Conservation (phyloP, 1,140 invertebrate species). For the Myzus persicae region DNA sequence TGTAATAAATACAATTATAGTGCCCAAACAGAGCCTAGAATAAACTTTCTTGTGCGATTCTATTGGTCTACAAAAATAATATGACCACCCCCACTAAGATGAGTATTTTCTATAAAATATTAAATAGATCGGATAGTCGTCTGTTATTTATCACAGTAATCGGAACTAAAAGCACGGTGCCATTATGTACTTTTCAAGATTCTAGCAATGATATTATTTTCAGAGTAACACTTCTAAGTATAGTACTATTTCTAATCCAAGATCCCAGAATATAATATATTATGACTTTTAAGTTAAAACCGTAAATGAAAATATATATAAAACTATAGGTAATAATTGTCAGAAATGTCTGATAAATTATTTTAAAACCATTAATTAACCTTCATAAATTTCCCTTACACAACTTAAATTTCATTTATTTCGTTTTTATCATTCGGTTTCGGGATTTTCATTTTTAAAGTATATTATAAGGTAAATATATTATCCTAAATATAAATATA, state of each 20-base stretch:
- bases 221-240: neutral
- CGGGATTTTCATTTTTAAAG: too few relatives aligned
- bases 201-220: neutral
- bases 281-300: neutral
- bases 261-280: neutral
- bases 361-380: too few relatives aligned
- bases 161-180: neutral
- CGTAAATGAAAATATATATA: too few relatives aligned
- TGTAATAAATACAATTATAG: neutral
- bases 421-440: too few relatives aligned
- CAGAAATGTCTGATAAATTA: too few relatives aligned
- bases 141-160: neutral
- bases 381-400: too few relatives aligned
- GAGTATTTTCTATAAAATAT: neutral
- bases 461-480: too few relatives aligned
- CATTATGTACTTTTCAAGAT: neutral
- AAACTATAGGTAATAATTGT: too few relatives aligned
- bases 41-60: neutral
- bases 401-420: too few relatives aligned
- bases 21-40: neutral
- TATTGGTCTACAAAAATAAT: neutral
- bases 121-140: neutral
- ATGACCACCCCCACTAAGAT: neutral
- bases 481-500: too few relatives aligned
- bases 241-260: neutral